Percentiles rank a stretch among this genome's conserved stretches.
Evolutionary conservation across 2,113 vertebrate species (phyloP).

Genomic region (Sus scrofa): DNA sequence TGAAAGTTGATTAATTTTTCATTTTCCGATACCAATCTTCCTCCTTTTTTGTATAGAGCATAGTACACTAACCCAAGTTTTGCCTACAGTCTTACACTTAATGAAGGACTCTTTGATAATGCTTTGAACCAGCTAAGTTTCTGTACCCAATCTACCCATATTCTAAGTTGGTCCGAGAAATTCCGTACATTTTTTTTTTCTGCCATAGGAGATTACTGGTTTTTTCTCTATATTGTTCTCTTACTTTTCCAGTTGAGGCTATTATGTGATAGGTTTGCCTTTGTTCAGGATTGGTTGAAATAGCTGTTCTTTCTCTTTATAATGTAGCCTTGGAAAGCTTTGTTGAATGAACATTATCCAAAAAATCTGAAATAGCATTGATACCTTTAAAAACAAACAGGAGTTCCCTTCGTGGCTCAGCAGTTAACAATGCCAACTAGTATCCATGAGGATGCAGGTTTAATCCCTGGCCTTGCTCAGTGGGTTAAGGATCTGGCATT

Average conservation of each 20-base stretch:
- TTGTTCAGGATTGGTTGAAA: not conserved
- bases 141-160: not conserved
- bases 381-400: not conserved
- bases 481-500: no score
- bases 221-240: not conserved
- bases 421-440: no score
- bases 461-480: no score
- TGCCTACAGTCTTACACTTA: not conserved
- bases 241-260: not conserved
- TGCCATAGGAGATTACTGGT: not conserved
- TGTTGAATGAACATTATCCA: not conserved
- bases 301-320: not conserved
- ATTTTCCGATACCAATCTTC: not conserved
- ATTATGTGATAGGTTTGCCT: not conserved
- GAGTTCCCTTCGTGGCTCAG: no score
- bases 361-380: not conserved
- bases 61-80: not conserved
- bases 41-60: not conserved
- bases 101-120: not conserved
- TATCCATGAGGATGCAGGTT: no score
- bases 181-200: not conserved
- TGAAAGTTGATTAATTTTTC: not conserved
- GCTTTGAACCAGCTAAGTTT: not conserved
- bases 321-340: not conserved
- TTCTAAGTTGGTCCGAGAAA: not conserved